Percentiles rank a stretch among this genome's conserved stretches.
phyloP scores from a whole-genome alignment of 2,888 invertebrate genomes.

The Eledona agricola region DNA sequence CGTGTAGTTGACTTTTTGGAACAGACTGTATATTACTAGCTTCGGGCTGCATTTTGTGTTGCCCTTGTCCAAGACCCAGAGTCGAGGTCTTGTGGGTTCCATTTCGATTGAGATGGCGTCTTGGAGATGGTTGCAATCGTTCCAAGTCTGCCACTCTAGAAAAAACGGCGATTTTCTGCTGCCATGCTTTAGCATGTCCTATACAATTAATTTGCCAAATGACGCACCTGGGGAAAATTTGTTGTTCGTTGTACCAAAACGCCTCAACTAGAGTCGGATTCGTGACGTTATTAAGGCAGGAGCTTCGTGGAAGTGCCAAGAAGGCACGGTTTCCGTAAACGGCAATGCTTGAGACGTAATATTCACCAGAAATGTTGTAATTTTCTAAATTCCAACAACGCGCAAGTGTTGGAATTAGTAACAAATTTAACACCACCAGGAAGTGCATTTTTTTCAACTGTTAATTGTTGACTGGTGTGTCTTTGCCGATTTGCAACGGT shows the following conservation, averaged over 20 bases:
- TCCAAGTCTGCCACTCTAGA: slow-evolving; percentile 41
- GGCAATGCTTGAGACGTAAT: slow-evolving; percentile 58
- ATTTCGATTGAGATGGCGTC: slow-evolving; percentile 59
- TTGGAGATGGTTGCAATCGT: slow-evolving; percentile 56
- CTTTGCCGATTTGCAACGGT: too few species aligned
- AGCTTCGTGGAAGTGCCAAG: slow-evolving; percentile 59
- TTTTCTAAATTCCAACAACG: slow-evolving; percentile 9
- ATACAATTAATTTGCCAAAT: too few species aligned
- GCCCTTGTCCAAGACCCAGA: slow-evolving; percentile 64
- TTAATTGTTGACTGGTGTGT: too few species aligned
- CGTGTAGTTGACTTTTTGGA: slow-evolving; percentile 47
- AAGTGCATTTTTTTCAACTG: too few species aligned
- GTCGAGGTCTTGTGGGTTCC: slow-evolving; percentile 57
- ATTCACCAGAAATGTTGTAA: slow-evolving; percentile 47
- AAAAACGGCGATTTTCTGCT: slow-evolving; percentile 25
- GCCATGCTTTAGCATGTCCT: background rate
- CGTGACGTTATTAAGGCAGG: slow-evolving; percentile 50
- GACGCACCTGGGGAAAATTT: slow-evolving; percentile 8
- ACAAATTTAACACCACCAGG: too few species aligned
- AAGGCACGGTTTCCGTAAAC: slow-evolving; percentile 61
- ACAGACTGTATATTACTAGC: slow-evolving; percentile 60
- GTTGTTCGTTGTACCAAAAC: slow-evolving; percentile 26
- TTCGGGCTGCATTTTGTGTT: slow-evolving; percentile 58
- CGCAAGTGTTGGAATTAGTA: too few species aligned
- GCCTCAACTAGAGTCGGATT: slow-evolving; percentile 59